These are phyloP conservation scores for Taenaris catops DNA, from an alignment of 2,888 invertebrate genomes.

Conservation along the genomic window DNA sequence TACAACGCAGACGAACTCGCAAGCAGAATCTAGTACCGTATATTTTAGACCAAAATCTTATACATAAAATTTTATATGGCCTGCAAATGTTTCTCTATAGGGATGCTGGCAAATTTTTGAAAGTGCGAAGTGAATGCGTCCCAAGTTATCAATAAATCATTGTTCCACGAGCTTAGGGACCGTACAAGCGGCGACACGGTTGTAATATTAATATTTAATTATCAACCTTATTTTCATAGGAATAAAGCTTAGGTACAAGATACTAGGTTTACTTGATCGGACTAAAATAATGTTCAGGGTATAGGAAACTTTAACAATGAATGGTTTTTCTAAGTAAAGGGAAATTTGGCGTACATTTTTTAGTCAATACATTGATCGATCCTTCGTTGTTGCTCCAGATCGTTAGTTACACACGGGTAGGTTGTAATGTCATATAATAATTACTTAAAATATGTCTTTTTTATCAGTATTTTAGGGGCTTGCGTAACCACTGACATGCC, in stretches of 20 bases:
- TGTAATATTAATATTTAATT: constrained; percentile 15
- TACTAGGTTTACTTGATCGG: background rate
- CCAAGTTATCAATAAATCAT: constrained; percentile 60
- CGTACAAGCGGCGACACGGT: constrained; percentile 14
- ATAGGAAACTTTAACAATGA: background rate
- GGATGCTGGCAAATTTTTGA: constrained; percentile 33
- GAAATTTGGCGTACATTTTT: background rate
- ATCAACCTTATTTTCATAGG: background rate
- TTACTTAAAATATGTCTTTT: too few relatives aligned
- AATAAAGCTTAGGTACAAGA: background rate
- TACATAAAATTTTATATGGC: constrained; percentile 32
- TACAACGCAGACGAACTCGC: too few relatives aligned
- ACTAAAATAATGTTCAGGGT: background rate
- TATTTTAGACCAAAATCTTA: too few relatives aligned
- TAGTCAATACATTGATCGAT: background rate
- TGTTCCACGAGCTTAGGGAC: constrained; percentile 46
- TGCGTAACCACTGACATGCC: too few relatives aligned
- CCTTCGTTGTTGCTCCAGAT: background rate
- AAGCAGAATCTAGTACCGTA: too few relatives aligned
- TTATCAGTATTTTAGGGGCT: too few relatives aligned
- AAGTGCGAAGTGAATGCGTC: constrained; percentile 47
- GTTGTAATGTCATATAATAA: too few relatives aligned
- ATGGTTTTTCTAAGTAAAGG: background rate
- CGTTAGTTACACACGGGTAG: too few relatives aligned
- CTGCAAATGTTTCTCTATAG: constrained; percentile 31